Base-by-base conservation (phyloP, 2,888 invertebrate species). In the Ormyrus pomaceus region DNA sequence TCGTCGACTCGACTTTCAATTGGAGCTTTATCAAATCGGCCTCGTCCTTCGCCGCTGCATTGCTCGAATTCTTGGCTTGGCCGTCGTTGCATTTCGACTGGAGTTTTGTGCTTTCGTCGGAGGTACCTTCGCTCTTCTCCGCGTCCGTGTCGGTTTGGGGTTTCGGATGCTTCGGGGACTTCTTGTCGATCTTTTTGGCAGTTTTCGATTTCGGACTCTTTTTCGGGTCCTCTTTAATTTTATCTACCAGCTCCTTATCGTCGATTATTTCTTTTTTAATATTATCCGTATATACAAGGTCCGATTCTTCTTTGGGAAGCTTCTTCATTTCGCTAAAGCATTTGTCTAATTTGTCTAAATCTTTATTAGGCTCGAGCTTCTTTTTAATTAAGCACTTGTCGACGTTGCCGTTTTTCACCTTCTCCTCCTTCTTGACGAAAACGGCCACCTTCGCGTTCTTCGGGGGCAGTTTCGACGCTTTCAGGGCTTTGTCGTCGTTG, bases 181-280 rank as follows among this genome's bases (percentile, higher is more conserved):
- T 76, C 51, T 77, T 82, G 5, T 45, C 13, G 2, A 51, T 6
- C 55, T 79, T 82, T 56, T 58, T 77, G 34, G 74, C 65, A n/a
- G 70, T 69, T 81, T 79, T 82, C 9, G 79, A 68, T 59, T 77
- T 82, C 6, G 50, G 45, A 34, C 11, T 19, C 66, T 88, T 89
- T 76, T 87, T 88, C 61, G 81, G 76, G 9, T 88, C 89, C 53
- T 85, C 83, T 50, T 80, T 83, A 48, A 62, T 50, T n/a, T 48
- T 87, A 51, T 48, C 84, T 53, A 10, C 61, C 8, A 68, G 5
- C 55, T 66, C 78, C 34, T 86, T 87, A 9, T 87, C 88, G 1
- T 90, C 89, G 34, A 86, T 83, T 19, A 87, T 81, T 82, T 90
- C 90, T 50, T 85, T 85, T 77, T 90, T 91, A 77, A 89, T 88